A percentile compares a stretch with the other conserved stretches of the same genome.
phyloP scores from a whole-genome alignment of 1,140 invertebrate genomes.

The Scaptodrosophila lebanonensis region DNA sequence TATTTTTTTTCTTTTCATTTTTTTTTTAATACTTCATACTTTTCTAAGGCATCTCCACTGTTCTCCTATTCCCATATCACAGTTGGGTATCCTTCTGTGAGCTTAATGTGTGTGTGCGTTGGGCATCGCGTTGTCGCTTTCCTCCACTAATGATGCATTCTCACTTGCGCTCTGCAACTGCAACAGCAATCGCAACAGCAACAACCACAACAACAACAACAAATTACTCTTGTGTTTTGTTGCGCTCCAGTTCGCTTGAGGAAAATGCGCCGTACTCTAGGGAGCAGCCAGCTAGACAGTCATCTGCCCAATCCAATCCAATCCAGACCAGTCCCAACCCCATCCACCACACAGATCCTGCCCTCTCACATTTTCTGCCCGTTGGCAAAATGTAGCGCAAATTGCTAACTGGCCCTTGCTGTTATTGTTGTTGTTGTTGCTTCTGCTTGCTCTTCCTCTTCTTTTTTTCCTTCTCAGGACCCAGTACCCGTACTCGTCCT shows the following conservation, averaged over 20 bases:
- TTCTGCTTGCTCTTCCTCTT: neutral
- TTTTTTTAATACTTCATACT: no score
- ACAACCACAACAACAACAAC: conserved; percentile 6
- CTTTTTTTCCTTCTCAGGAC: neutral
- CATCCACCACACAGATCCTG: conserved; percentile 28
- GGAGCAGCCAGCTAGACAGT: conserved; percentile 29
- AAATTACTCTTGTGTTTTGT: conserved; percentile 26
- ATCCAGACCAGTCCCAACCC: no score
- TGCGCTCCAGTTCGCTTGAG: conserved; percentile 55
- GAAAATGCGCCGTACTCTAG: conserved; percentile 33
- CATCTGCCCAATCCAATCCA: no score
- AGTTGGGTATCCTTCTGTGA: conserved; percentile 20
- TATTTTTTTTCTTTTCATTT: no score
- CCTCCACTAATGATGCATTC: conserved; percentile 66
- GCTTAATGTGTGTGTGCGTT: conserved; percentile 5
- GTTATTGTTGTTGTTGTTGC: neutral
- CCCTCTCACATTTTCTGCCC: neutral
- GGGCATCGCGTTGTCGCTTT: conserved; percentile 29
- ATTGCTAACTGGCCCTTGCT: conserved; percentile 23
- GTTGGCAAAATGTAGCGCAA: neutral
- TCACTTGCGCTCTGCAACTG: conserved; percentile 29
- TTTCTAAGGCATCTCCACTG: no score
- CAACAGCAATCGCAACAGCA: conserved; percentile 11
- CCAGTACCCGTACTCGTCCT: neutral
- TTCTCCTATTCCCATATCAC: conserved; percentile 23